phyloP scores from a whole-genome alignment of 2,888 invertebrate genomes.

The Trachelus iudaicus region DNA sequence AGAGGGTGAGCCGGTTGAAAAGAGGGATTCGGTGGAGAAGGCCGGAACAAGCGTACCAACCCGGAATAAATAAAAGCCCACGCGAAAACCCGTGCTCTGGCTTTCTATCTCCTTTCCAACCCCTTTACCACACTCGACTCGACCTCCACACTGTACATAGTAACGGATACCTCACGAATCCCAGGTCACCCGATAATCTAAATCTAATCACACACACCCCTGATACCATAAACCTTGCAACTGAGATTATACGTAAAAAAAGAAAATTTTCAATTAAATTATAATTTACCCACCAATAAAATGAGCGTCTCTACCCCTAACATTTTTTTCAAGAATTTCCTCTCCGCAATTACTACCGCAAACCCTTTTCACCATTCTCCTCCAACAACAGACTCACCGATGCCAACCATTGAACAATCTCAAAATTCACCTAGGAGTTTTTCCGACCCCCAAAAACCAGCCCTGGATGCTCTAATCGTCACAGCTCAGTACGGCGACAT shows the following conservation, averaged over 20 bases:
- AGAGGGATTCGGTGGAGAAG: constrained; percentile 44
- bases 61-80: constrained; percentile 54
- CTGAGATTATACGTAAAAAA: background rate
- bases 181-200: constrained; percentile 43
- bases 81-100: constrained; percentile 33
- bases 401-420: background rate
- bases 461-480: background rate
- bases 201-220: constrained; percentile 8
- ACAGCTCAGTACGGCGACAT: background rate
- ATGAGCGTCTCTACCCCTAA: background rate
- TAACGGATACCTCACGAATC: constrained; percentile 20
- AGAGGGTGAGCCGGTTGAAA: constrained; percentile 38
- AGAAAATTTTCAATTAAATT: background rate
- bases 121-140: constrained; percentile 5
- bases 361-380: background rate
- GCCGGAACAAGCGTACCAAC: constrained; percentile 52
- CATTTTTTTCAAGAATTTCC: background rate
- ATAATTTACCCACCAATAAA: background rate
- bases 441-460: background rate
- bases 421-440: background rate
- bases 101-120: constrained; percentile 11
- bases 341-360: background rate
- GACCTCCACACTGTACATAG: background rate
- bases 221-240: background rate
- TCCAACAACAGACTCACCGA: background rate